Evolutionary conservation across 2,797 vertebrate species (phyloP), one percentile per base, ranked within the genome.

Genomic region (Syngnathus acus): DNA sequence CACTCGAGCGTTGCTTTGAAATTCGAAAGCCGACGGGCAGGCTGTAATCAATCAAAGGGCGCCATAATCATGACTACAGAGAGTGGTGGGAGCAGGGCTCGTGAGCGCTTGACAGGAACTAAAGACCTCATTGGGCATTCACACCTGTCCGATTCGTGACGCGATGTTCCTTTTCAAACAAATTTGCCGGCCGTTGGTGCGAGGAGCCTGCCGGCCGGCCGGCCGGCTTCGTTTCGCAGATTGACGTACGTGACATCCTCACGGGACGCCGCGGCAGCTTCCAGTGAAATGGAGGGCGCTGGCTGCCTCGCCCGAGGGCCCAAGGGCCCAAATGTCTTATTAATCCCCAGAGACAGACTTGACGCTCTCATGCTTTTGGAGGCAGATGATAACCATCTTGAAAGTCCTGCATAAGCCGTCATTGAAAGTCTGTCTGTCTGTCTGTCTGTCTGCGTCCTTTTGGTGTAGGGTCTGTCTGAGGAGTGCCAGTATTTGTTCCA

Each of bases 401-500:
- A 13, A 55, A 55, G 26, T 55, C 26, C 14, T 86, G 39, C n/a
- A 43, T 78, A 68, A 74, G 72, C 65, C 66, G 68, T 58, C 76
- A 54, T 70, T 65, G 76, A 71, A 82, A 69, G 26, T 32, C 26
- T 26, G 26, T 79, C 70, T 26, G 26, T 26, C 74, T 71, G 75
- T 77, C 71, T 74, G 76, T 77, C 73, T 74, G 76, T 75, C 14
- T 38, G 45, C 83, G 63, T 78, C 64, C 68, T 82, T 68, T 63
- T 47, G 23, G 21, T 51, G n/a, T 40, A 99, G 97, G 97, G 97
- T 39, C 92, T 99, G 68, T 96, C 95, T 11, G 95, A 98, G 76
- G 97, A 99, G 78, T 99, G 97, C 86, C 97, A 99, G 91, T 99
- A 99, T 81, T 92, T 99, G 57, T 98, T 99, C 87, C 97, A 99